phyloP scores from a whole-genome alignment of 2,888 invertebrate species.

The Lasioglossum marginatum region DNA sequence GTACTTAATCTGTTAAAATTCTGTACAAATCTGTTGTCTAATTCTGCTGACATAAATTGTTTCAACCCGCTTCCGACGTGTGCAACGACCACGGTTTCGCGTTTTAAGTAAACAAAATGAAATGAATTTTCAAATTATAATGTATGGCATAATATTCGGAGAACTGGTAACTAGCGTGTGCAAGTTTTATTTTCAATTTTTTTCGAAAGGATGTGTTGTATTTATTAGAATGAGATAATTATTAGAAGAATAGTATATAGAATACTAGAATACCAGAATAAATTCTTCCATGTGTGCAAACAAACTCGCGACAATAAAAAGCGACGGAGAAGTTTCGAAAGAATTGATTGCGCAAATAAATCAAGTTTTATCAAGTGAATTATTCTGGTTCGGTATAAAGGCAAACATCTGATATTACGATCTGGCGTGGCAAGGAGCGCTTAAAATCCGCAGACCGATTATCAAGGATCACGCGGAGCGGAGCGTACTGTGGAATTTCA shows the following conservation, averaged over 20 bases:
- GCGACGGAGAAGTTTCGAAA: neutral
- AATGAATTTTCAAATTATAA: too few relatives aligned
- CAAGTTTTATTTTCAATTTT: too few relatives aligned
- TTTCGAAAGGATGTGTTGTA: too few relatives aligned
- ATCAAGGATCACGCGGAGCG: neutral
- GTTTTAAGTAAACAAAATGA: too few relatives aligned
- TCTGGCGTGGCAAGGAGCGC: neutral
- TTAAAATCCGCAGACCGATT: neutral
- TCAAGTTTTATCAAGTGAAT: neutral
- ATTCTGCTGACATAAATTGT: too few relatives aligned
- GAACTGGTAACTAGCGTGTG: too few relatives aligned
- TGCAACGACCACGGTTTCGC: too few relatives aligned
- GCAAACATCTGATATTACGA: neutral
- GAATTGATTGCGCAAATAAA: neutral
- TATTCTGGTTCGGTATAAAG: neutral
- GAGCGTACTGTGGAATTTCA: conserved; percentile 6
- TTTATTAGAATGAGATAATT: too few relatives aligned
- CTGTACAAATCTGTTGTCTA: neutral
- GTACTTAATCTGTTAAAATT: neutral
- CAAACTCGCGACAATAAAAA: neutral
- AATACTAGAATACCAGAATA: too few relatives aligned
- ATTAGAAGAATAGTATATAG: too few relatives aligned
- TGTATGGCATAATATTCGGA: too few relatives aligned
- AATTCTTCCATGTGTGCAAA: neutral
- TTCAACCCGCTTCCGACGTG: too few relatives aligned